Conservation (phyloP, 2,797 vertebrate species). For the Sebastes flavidus region DNA sequence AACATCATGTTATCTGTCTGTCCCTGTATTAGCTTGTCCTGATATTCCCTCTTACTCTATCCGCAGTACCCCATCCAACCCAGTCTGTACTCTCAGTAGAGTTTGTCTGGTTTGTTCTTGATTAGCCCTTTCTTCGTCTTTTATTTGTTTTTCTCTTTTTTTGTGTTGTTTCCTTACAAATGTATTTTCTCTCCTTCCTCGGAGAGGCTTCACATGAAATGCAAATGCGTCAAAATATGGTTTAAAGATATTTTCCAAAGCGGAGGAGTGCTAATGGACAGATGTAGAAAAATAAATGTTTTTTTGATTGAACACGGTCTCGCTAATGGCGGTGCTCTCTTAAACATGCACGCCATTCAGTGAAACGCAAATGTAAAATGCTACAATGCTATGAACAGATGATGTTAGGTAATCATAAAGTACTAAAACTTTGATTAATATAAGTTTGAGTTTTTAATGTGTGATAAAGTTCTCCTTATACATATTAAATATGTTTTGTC, state of each 20-base stretch:
- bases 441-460: not conserved
- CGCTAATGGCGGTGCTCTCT: not conserved
- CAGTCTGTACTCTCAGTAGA: not conserved
- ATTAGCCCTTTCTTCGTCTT: not conserved
- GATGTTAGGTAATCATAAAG: not conserved
- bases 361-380: not conserved
- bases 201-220: not conserved
- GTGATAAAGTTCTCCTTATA: not conserved
- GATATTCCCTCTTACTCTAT: not conserved
- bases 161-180: conserved; percentile 7
- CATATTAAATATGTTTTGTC: not conserved
- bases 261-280: not conserved
- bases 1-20: not conserved
- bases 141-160: not conserved
- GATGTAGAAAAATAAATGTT: not conserved
- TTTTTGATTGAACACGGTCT: not conserved
- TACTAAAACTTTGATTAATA: not conserved
- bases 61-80: not conserved
- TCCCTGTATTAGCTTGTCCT: not conserved
- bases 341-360: not conserved
- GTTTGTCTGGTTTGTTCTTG: not conserved
- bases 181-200: not conserved
- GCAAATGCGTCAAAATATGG: conserved; percentile 1
- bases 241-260: not conserved
- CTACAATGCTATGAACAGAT: not conserved